These are phyloP conservation scores for Nephrocerus scutellatus DNA, from an alignment of 2,888 invertebrate species.

Conservation along the genomic window DNA sequence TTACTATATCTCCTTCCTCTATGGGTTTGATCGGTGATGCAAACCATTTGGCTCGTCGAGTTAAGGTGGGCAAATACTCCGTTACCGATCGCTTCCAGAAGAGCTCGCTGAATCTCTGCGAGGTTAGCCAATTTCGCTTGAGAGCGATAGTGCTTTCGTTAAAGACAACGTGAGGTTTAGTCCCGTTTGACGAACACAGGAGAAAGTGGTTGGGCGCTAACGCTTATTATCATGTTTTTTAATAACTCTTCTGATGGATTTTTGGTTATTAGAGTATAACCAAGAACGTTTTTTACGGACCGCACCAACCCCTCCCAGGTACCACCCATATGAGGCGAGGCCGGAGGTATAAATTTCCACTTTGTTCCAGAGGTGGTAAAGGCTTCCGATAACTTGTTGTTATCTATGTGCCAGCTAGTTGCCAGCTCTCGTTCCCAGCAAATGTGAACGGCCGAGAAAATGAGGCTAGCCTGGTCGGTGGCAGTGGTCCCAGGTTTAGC, in stretches of 20 bases:
- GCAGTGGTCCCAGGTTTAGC: too few species aligned
- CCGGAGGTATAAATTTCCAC: slow-evolving; percentile 26
- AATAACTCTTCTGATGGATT: slow-evolving; percentile 23
- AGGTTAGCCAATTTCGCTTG: slow-evolving; percentile 16
- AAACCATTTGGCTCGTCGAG: slow-evolving; percentile 20
- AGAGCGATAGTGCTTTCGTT: slow-evolving; percentile 12
- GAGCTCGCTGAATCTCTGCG: slow-evolving; percentile 17
- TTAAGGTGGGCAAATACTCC: slow-evolving; percentile 22
- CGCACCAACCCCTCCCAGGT: slow-evolving; percentile 19
- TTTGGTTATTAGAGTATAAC: slow-evolving; percentile 14
- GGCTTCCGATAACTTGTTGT: too few species aligned
- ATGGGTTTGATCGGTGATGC: slow-evolving; percentile 7
- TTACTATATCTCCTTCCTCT: slow-evolving; percentile 18
- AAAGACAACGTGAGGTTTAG: slow-evolving; percentile 16
- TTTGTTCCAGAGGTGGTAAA: too few species aligned
- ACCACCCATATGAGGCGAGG: slow-evolving; percentile 21
- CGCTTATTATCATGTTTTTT: slow-evolving; percentile 13
- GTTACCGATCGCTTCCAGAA: slow-evolving; percentile 23
- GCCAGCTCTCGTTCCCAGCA: too few species aligned
- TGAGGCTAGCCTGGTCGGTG: too few species aligned
- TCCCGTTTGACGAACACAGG: slow-evolving; percentile 19
- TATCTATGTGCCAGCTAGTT: too few species aligned
- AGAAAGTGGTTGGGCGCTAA: slow-evolving; percentile 30
- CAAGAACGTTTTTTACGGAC: slow-evolving; percentile 21
- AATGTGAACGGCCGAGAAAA: too few species aligned